Conservation (phyloP, 2,888 invertebrate genomes). For the Spatulosminthurus flaviceps region DNA sequence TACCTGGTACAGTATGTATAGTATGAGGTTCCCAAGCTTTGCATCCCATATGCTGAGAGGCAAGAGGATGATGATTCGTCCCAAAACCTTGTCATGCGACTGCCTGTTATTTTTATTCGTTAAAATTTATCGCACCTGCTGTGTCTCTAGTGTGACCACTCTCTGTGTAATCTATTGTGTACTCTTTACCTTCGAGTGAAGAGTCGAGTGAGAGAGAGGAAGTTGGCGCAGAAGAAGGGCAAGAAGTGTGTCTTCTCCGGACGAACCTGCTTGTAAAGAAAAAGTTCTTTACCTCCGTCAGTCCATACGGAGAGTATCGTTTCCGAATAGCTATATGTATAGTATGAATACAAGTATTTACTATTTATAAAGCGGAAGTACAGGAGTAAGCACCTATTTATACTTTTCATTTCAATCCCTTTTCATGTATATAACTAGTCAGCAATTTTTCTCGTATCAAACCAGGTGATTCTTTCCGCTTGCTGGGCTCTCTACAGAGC, state of each 20-base stretch:
- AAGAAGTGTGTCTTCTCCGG: conserved; percentile 13
- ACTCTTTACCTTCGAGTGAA: background rate
- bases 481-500: conserved; percentile 5
- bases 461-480: conserved; percentile 43
- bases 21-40: background rate
- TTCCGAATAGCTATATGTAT: background rate
- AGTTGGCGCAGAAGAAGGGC: background rate
- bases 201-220: conserved; percentile 11
- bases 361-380: background rate
- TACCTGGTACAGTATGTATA: background rate
- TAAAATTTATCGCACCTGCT: conserved; percentile 13
- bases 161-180: conserved; percentile 3
- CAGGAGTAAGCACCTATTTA: background rate
- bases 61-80: background rate
- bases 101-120: conserved; percentile 14
- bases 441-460: background rate
- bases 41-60: background rate
- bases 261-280: background rate
- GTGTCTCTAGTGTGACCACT: conserved; percentile 3
- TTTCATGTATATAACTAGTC: background rate
- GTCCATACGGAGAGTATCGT: background rate
- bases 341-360: background rate
- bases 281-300: background rate
- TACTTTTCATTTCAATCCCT: conserved; percentile 18
- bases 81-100: background rate